phyloP scores from a whole-genome alignment of 2,113 vertebrate species.

The Atrichornis clamosus region DNA sequence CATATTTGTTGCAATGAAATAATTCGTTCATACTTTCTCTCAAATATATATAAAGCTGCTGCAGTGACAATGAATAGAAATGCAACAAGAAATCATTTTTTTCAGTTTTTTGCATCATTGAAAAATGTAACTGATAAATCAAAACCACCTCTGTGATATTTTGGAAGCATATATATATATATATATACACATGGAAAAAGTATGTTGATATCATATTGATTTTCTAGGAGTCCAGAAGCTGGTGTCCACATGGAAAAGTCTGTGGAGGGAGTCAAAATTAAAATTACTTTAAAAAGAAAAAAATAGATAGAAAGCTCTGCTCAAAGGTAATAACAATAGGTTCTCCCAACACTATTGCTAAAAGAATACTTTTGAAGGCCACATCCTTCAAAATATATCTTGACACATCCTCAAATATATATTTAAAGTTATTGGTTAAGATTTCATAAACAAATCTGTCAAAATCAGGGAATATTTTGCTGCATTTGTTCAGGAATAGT shows the following conservation, averaged over 20 bases:
- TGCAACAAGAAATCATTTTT: background rate
- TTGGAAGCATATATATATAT: background rate
- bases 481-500: background rate
- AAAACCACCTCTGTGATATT: background rate
- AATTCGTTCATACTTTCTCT: background rate
- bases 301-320: background rate
- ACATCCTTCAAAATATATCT: too few species aligned
- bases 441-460: background rate
- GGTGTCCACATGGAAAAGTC: background rate
- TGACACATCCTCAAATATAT: rapidly evolving
- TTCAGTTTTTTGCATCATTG: background rate
- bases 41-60: background rate
- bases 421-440: background rate
- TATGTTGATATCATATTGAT: background rate
- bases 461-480: background rate
- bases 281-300: background rate
- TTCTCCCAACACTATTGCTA: background rate
- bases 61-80: background rate
- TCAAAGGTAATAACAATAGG: background rate
- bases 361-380: background rate
- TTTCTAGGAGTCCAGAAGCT: background rate
- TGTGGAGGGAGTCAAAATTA: background rate
- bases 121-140: background rate
- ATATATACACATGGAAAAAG: background rate
- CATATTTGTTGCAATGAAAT: background rate